Evolutionary conservation across 2,888 invertebrate species (phyloP).

Genomic region (Spodoptera exigua): DNA sequence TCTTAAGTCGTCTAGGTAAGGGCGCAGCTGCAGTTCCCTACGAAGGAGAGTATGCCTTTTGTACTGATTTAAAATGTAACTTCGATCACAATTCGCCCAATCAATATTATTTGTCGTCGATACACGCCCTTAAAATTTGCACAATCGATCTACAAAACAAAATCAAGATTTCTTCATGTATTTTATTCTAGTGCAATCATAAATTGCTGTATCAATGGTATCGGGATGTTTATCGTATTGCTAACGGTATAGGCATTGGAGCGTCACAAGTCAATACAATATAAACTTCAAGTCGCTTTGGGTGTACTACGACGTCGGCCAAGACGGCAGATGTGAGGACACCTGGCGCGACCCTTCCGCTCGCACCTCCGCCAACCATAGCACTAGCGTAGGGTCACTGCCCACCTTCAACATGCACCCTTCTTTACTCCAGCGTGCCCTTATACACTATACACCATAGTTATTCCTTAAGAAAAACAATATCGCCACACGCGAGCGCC

Average conservation of each 20-base stretch:
- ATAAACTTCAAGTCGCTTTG: constrained; percentile 68
- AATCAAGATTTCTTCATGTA: constrained; percentile 8
- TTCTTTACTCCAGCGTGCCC: constrained; percentile 72
- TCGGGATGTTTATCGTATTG: constrained; percentile 38
- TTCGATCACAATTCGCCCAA: constrained; percentile 71
- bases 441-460: constrained; percentile 67
- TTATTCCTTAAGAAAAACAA: constrained; percentile 75
- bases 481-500: constrained; percentile 81
- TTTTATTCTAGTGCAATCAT: constrained; percentile 1
- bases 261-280: constrained; percentile 74
- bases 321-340: constrained; percentile 87
- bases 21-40: constrained; percentile 86
- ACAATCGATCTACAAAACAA: constrained; percentile 27
- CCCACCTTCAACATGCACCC: constrained; percentile 84
- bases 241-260: constrained; percentile 78
- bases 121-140: constrained; percentile 56
- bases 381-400: constrained; percentile 79
- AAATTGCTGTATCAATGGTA: constrained; percentile 13
- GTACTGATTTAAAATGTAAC: constrained; percentile 65
- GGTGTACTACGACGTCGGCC: constrained; percentile 71
- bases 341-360: constrained; percentile 88
- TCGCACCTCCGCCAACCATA: constrained; percentile 69
- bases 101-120: constrained; percentile 67
- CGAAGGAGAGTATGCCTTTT: constrained; percentile 68
- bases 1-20: constrained; percentile 86